Evolutionary conservation across 2,888 invertebrate species (phyloP).

Genomic region (Leucophenga montana): DNA sequence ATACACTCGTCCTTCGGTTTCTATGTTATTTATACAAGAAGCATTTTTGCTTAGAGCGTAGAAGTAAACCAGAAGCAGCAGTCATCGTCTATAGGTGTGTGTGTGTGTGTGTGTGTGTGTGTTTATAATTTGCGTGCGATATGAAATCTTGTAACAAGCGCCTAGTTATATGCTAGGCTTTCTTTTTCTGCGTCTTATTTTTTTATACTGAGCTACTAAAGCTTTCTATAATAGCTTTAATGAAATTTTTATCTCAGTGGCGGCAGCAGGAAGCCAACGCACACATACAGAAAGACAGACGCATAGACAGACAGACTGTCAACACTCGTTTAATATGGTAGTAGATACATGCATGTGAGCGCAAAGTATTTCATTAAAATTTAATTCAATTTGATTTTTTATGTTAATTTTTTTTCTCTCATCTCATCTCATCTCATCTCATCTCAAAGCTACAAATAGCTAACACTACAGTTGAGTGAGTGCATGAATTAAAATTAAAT

Average conservation of each 20-base stretch:
- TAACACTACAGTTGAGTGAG: no score
- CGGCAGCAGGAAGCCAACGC: constrained; percentile 49
- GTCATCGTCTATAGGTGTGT: background rate
- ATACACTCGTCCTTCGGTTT: background rate
- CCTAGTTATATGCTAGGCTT: constrained; percentile 12
- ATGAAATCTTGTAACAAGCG: constrained; percentile 17
- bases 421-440: no score
- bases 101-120: background rate
- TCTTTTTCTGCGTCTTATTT: constrained; percentile 20
- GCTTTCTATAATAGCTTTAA: constrained; percentile 61
- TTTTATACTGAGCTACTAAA: constrained; percentile 43
- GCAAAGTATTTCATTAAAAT: no score
- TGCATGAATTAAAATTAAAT: background rate
- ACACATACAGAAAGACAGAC: background rate
- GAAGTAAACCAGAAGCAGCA: background rate
- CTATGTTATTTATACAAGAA: constrained; percentile 15
- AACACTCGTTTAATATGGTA: constrained; percentile 21
- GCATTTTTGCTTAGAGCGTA: constrained; percentile 21
- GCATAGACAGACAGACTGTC: constrained; percentile 21
- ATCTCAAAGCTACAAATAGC: no score
- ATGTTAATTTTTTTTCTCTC: no score
- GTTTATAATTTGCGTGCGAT: constrained; percentile 22
- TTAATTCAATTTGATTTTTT: no score
- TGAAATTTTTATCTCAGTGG: constrained; percentile 59
- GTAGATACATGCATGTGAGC: no score